These are phyloP conservation scores for Synanthedon myopaeformis DNA, from an alignment of 2,888 invertebrate species.

Conservation along the genomic window DNA sequence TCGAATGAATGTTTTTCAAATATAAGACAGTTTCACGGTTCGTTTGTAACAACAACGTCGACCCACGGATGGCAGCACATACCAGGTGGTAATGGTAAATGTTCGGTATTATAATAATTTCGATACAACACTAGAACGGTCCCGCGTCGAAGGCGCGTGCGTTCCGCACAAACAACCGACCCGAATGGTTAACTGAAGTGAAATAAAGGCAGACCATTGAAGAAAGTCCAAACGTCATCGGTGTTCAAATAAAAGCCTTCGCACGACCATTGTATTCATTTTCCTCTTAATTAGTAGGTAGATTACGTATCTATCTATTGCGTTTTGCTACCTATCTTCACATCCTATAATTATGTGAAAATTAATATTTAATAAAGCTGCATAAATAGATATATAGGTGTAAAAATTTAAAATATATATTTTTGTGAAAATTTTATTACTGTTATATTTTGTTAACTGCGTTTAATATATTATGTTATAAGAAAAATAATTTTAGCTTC, in stretches of 20 bases:
- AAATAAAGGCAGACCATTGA: constrained; percentile 41
- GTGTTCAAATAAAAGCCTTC: constrained; percentile 38
- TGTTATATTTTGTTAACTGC: too few relatives aligned
- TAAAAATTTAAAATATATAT: too few relatives aligned
- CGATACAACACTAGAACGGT: neutral
- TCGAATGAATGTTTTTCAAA: constrained; percentile 2
- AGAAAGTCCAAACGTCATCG: constrained; percentile 33
- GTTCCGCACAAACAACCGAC: constrained; percentile 38
- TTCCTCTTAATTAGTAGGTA: constrained; percentile 7
- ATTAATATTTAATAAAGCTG: too few relatives aligned
- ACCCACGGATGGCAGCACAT: constrained; percentile 9
- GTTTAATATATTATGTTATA: too few relatives aligned
- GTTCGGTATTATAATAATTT: neutral
- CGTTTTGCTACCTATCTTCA: too few relatives aligned
- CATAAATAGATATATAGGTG: too few relatives aligned
- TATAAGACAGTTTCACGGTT: constrained; percentile 43
- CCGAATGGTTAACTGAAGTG: constrained; percentile 30
- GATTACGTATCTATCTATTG: constrained; percentile 2
- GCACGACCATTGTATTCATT: constrained; percentile 40
- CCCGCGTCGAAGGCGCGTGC: constrained; percentile 30
- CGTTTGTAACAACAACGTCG: constrained; percentile 28
- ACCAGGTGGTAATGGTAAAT: neutral
- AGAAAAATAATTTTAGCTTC: too few relatives aligned
- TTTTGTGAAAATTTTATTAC: too few relatives aligned
- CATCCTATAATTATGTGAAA: too few relatives aligned